phyloP scores from a whole-genome alignment of 1,140 invertebrate genomes.

The Drosophila setifemur region DNA sequence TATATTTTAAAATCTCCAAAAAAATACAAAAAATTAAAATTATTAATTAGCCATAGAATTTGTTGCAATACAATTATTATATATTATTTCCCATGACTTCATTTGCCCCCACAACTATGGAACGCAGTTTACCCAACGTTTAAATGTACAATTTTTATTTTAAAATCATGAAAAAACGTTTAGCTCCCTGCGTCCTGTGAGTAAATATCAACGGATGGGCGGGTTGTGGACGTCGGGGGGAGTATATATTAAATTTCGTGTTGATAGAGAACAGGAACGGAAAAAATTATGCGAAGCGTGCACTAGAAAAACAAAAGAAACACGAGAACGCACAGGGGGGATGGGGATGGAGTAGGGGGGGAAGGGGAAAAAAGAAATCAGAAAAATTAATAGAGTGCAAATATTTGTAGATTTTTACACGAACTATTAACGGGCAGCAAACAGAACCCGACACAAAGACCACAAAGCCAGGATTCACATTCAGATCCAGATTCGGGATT shows the following conservation, averaged over 20 bases:
- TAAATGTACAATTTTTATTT: constrained; percentile 65
- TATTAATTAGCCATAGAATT: too few relatives aligned
- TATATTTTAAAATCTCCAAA: too few relatives aligned
- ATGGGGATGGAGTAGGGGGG: constrained; percentile 1
- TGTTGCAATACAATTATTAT: too few relatives aligned
- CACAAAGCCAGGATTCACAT: constrained; percentile 20
- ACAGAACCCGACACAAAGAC: constrained; percentile 14
- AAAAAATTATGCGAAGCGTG: constrained; percentile 66
- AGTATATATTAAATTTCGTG: constrained; percentile 73
- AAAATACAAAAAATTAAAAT: too few relatives aligned
- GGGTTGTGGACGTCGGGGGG: background rate
- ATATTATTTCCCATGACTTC: background rate
- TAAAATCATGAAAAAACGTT: constrained; percentile 28
- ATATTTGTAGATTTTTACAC: constrained; percentile 82
- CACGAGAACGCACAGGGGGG: constrained; percentile 30
- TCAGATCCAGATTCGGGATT: constrained; percentile 8
- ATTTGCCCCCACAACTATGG: background rate
- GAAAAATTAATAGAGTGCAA: constrained; percentile 80
- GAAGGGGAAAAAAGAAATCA: constrained; percentile 50
- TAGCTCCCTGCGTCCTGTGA: constrained; percentile 34
- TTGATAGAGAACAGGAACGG: constrained; percentile 42
- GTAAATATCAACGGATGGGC: constrained; percentile 47
- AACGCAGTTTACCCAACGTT: constrained; percentile 13
- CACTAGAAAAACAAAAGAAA: constrained; percentile 66
- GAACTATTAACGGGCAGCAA: constrained; percentile 75